Percentiles rank a stretch among this genome's conserved stretches.
Evolutionary conservation across 2,113 vertebrate genomes (phyloP).

Genomic region (Mugil cephalus): DNA sequence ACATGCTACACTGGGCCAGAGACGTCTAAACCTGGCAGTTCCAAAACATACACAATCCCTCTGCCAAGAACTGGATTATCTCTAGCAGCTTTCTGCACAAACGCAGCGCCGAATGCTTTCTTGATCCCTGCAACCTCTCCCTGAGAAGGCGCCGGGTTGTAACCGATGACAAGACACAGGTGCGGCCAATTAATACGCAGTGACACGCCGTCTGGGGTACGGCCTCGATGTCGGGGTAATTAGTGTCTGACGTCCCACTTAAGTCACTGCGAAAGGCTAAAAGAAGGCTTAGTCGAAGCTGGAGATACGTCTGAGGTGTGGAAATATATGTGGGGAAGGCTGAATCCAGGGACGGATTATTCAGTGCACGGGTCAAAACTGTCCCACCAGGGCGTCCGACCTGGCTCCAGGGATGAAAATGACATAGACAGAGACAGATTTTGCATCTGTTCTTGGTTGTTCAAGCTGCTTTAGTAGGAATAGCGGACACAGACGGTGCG

Average conservation of each 20-base stretch:
- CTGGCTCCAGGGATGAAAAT: too few relatives aligned
- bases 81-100: conserved; percentile 73
- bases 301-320: background rate
- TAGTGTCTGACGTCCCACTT: conserved; percentile 68
- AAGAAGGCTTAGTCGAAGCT: conserved; percentile 31
- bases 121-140: conserved; percentile 81
- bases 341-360: background rate
- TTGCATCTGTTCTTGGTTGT: too few relatives aligned
- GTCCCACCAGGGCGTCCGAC: too few relatives aligned
- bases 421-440: too few relatives aligned
- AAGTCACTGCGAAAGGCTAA: conserved; percentile 15
- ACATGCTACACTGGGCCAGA: conserved; percentile 70
- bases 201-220: conserved; percentile 74
- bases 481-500: too few relatives aligned
- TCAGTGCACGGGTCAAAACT: too few relatives aligned
- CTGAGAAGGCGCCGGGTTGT: conserved; percentile 80
- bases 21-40: conserved; percentile 76
- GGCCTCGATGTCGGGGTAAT: conserved; percentile 64
- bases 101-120: conserved; percentile 61
- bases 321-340: background rate
- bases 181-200: conserved; percentile 86
- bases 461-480: too few relatives aligned
- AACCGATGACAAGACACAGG: conserved; percentile 87
- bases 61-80: conserved; percentile 83
- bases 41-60: conserved; percentile 76